Base-by-base conservation (phyloP, 2,797 vertebrate species). In the Pipistrellus nathusii region DNA sequence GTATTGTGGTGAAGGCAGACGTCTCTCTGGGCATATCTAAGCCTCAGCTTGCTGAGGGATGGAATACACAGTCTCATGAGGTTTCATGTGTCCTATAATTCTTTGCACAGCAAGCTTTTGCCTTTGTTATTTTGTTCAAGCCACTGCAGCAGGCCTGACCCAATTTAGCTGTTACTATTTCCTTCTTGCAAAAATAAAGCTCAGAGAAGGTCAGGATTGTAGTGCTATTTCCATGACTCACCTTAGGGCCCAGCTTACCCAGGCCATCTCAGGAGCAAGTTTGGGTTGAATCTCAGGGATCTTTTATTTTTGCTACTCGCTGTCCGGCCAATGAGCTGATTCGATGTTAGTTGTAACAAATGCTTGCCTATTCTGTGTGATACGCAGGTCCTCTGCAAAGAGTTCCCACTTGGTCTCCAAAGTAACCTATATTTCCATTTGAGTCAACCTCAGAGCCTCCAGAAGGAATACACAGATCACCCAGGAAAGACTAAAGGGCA, bases 51-150 rank as follows among this genome's bases (percentile, higher is more conserved):
- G 78, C 85, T 38, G 53, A 94, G 51, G 64, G 44, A 62, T 53
- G 35, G 51, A 62, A 35, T 48, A 85, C 62, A 75, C 48, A 64
- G 55, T 86, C 55, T 88, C 72, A 53, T 44, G 57, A 88, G 59
- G 81, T 93, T 93, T 91, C 57, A 6, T 72, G 66, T 94, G 77
- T 86, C 84, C 83, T 96, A 44, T 93, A 95, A 96, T 94, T 95
- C 84, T 94, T 94, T 90, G 71, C 66, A 89, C 46, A 96, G 59
- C 32, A 93, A 95, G 44, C 44, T 64, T 93, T 89, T 88, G 78
- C 46, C 77, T 93, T 93, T 91, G 80, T 64, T 95, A 90, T 85
- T 95, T 94, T 95, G 90, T 90, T 87, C 48, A 87, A 95, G 46
- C 55, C 71, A 51, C 41, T 88, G 55, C 32, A 93, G 88, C 59